Conservation (phyloP, 2,888 invertebrate species). For the Eupithecia tripunctaria region DNA sequence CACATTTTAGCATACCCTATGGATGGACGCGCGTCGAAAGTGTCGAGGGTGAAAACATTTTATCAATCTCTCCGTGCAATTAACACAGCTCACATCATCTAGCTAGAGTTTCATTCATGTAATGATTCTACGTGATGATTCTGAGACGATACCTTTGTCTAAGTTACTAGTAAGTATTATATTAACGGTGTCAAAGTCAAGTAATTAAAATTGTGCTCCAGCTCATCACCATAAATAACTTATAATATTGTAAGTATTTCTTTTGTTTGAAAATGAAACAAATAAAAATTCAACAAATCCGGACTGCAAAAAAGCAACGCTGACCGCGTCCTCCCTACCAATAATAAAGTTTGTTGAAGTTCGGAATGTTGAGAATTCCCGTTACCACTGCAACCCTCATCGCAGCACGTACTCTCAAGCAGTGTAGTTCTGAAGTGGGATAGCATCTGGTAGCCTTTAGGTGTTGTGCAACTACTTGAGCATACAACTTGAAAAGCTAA, state of each 20-base stretch:
- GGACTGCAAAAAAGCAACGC: neutral
- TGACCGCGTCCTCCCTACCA: conserved; percentile 13
- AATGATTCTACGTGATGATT: too few relatives aligned
- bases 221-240: too few relatives aligned
- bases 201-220: too few relatives aligned
- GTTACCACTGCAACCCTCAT: conserved; percentile 45
- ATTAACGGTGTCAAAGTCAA: too few relatives aligned
- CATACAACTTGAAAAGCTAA: neutral
- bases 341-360: conserved; percentile 38
- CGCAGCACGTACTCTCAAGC: conserved; percentile 54
- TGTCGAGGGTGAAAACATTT: too few relatives aligned
- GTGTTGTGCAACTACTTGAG: neutral
- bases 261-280: neutral
- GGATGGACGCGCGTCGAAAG: too few relatives aligned
- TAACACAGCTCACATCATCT: too few relatives aligned
- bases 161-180: too few relatives aligned
- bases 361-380: conserved; percentile 46
- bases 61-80: too few relatives aligned
- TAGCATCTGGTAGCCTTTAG: conserved; percentile 57
- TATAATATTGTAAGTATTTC: neutral
- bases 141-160: too few relatives aligned
- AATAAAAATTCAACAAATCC: neutral
- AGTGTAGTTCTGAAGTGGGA: conserved; percentile 57
- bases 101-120: too few relatives aligned
- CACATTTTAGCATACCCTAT: too few relatives aligned